Evolutionary conservation across 2,888 invertebrate species (phyloP).

Genomic region (Homarus gammarus): DNA sequence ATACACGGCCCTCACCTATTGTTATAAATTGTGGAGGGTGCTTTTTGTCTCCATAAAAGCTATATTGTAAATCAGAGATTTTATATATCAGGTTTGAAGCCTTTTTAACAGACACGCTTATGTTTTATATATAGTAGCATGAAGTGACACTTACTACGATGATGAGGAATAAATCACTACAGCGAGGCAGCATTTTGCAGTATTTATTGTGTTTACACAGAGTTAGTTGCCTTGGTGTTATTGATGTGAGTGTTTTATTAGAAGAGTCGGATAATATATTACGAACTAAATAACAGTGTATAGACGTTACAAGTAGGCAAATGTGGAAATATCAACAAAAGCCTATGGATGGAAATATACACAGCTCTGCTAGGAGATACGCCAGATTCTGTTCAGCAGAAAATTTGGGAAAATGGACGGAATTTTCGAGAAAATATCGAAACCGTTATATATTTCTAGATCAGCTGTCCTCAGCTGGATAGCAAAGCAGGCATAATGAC

Average conservation of each 20-base stretch:
- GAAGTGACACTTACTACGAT: not conserved
- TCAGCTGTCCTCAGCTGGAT: too few relatives aligned
- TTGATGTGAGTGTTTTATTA: not conserved
- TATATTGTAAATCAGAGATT: slow-evolving; percentile 52
- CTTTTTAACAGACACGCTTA: slow-evolving; percentile 36
- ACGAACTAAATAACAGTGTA: not conserved
- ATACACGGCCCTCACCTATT: not conserved
- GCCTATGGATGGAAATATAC: not conserved
- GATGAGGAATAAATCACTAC: not conserved
- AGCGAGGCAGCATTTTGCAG: not conserved
- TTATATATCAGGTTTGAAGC: slow-evolving; percentile 42
- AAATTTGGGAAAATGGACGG: not conserved
- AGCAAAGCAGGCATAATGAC: not conserved
- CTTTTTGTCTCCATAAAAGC: not conserved
- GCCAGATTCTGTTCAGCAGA: not conserved
- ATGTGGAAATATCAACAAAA: not conserved
- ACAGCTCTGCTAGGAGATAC: slow-evolving; percentile 11
- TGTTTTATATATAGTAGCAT: slow-evolving; percentile 30
- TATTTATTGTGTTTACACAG: not conserved
- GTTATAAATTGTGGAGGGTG: not conserved
- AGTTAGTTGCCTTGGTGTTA: slow-evolving; percentile 7
- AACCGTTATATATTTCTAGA: not conserved
- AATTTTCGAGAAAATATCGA: not conserved
- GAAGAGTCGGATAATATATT: slow-evolving; percentile 4
- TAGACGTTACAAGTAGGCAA: slow-evolving; percentile 1